Percentiles rank a stretch among this genome's conserved stretches.
phyloP scores from a whole-genome alignment of 1,140 invertebrate species.

The Cotesia typhae region DNA sequence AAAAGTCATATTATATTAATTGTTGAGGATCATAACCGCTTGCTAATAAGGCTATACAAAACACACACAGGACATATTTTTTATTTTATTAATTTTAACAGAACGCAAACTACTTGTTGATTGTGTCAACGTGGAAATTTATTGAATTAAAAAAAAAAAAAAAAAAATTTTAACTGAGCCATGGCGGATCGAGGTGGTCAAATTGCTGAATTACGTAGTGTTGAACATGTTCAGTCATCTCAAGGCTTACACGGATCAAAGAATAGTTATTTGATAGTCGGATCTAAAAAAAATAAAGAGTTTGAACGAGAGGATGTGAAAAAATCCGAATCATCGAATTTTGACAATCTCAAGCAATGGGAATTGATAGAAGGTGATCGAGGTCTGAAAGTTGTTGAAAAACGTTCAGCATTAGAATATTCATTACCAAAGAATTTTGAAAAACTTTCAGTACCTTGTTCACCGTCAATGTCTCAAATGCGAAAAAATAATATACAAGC shows the following conservation, averaged over 20 bases:
- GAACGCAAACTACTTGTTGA: neutral
- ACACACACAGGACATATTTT: conserved; percentile 4
- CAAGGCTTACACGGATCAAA: conserved; percentile 15
- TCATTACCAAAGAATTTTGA: conserved; percentile 20
- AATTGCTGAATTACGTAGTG: conserved; percentile 22
- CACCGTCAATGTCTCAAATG: conserved; percentile 24
- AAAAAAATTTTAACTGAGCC: neutral
- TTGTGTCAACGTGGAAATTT: conserved; percentile 15
- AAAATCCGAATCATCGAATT: neutral
- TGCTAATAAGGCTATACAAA: too few species aligned
- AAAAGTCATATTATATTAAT: neutral
- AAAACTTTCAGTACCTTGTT: conserved; percentile 18
- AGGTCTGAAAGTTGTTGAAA: conserved; percentile 50
- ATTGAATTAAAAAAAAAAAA: neutral
- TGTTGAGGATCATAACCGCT: neutral
- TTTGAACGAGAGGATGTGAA: conserved; percentile 1
- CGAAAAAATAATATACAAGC: neutral
- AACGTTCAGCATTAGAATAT: conserved; percentile 18
- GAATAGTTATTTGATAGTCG: conserved; percentile 12
- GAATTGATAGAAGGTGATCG: conserved; percentile 51
- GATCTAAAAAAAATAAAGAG: conserved; percentile 28
- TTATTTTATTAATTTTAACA: conserved; percentile 24
- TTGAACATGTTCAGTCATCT: conserved; percentile 16
- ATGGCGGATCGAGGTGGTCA: conserved; percentile 27
- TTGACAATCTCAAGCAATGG: conserved; percentile 55